Conservation (phyloP, 2,113 vertebrate genomes). For the Tyrannus savana region DNA sequence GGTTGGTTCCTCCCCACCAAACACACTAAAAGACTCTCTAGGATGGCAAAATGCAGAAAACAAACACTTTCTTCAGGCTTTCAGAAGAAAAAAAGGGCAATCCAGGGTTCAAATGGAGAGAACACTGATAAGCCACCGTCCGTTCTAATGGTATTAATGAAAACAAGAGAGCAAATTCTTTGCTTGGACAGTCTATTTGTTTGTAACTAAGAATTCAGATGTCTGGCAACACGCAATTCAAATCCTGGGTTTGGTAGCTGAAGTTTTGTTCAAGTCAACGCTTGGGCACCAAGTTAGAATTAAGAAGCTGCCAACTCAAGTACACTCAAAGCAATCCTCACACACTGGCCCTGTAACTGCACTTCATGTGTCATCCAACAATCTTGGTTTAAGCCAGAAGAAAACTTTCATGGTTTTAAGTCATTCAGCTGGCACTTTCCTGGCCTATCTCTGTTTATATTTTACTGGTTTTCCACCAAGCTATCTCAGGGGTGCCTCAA, state of each 20-base stretch:
- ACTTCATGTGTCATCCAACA: not conserved
- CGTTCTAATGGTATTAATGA: not conserved
- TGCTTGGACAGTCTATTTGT: not conserved
- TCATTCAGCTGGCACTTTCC: not conserved
- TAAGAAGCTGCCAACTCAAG: not conserved
- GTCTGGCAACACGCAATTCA: not conserved
- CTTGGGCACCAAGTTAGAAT: not conserved
- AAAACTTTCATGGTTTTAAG: not conserved
- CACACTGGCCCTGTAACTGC: not conserved
- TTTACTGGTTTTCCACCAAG: not conserved
- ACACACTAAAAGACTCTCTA: not conserved
- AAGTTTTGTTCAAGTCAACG: not conserved
- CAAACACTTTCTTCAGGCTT: not conserved
- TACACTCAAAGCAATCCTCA: not conserved
- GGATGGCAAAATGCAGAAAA: not conserved
- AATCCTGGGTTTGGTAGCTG: not conserved
- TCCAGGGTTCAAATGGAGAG: not conserved
- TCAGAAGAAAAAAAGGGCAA: not conserved
- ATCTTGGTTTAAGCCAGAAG: not conserved
- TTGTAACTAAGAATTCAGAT: not conserved
- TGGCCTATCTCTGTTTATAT: not conserved
- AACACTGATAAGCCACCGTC: not conserved
- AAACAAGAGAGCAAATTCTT: not conserved
- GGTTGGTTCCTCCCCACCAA: not conserved
- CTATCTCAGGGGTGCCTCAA: not conserved